A percentile compares a stretch with the other conserved stretches of the same genome.
Conservation (phyloP, 2,797 vertebrate species). For the Anolis apletophallus region DNA sequence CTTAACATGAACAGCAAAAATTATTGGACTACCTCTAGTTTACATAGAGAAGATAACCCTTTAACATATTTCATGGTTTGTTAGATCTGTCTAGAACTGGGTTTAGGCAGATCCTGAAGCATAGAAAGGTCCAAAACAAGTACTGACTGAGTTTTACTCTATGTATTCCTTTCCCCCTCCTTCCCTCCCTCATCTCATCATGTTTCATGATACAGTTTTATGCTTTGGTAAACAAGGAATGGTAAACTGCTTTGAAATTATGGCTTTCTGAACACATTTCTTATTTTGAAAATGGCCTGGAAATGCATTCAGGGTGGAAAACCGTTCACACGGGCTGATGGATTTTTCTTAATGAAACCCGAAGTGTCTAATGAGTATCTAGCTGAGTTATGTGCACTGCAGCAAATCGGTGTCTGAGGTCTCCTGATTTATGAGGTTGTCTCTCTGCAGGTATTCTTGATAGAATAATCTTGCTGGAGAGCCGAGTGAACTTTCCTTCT, state of each 20-base stretch:
- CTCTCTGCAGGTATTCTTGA: constrained; percentile 46
- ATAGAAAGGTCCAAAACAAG: neutral
- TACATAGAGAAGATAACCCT: neutral
- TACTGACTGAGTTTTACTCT: neutral
- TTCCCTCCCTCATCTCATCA: neutral
- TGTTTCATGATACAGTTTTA: neutral
- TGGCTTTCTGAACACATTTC: neutral
- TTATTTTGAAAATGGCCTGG: neutral
- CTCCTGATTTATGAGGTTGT: constrained; percentile 49
- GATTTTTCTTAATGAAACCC: constrained; percentile 23
- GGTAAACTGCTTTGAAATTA: neutral
- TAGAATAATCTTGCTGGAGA: constrained; percentile 37
- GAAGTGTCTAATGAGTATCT: constrained; percentile 46
- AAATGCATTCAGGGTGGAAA: neutral
- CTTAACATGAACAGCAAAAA: too few relatives aligned
- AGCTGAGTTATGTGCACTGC: constrained; percentile 37
- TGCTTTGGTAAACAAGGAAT: neutral
- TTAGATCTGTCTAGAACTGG: neutral
- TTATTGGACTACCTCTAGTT: too few relatives aligned
- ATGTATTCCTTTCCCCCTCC: neutral
- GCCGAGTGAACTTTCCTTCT: constrained; percentile 35
- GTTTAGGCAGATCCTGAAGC: too few relatives aligned
- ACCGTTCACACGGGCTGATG: neutral
- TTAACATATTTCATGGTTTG: neutral
- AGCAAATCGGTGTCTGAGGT: constrained; percentile 44